Evolutionary conservation across 1,140 invertebrate species (phyloP).

Genomic region (Phocides pigmalion): DNA sequence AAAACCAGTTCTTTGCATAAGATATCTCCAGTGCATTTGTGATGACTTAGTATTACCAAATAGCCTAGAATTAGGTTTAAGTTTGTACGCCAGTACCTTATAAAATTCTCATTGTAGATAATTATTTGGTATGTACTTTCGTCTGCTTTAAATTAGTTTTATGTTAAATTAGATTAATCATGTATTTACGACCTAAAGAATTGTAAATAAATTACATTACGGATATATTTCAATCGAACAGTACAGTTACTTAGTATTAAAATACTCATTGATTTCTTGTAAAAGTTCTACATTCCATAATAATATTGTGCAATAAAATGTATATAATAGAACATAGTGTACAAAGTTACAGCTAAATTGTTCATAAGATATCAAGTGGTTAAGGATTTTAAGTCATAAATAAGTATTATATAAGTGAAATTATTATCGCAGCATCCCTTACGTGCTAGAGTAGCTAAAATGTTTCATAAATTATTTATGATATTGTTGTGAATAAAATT

Average conservation of each 20-base stretch:
- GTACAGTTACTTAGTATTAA: not conserved
- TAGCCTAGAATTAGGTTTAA: slow-evolving; percentile 45
- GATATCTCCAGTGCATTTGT: slow-evolving; percentile 70
- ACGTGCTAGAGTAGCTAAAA: slow-evolving; percentile 1
- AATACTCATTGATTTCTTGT: slow-evolving; percentile 34
- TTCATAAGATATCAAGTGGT: slow-evolving; percentile 11
- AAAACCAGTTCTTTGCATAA: slow-evolving; percentile 30
- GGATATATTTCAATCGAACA: not conserved
- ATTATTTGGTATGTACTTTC: slow-evolving; percentile 26
- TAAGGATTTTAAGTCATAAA: slow-evolving; percentile 31
- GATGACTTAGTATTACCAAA: slow-evolving; percentile 66
- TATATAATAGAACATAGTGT: slow-evolving; percentile 64
- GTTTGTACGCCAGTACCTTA: slow-evolving; percentile 59
- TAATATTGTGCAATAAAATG: slow-evolving; percentile 79
- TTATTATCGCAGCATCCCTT: not conserved
- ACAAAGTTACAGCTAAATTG: slow-evolving; percentile 46
- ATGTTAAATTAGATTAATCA: not conserved
- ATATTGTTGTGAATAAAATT: too few relatives aligned
- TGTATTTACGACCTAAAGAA: slow-evolving; percentile 7
- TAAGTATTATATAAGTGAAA: slow-evolving; percentile 3
- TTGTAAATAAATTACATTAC: slow-evolving; percentile 34
- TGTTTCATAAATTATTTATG: slow-evolving; percentile 29
- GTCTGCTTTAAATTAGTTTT: slow-evolving; percentile 10
- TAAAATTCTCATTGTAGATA: slow-evolving; percentile 54
- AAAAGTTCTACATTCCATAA: slow-evolving; percentile 71